A percentile compares a stretch with the other conserved stretches of the same genome.
These are phyloP conservation scores for Zygogramma bicolorata DNA, from an alignment of 2,888 invertebrate species.

Conservation along the genomic window DNA sequence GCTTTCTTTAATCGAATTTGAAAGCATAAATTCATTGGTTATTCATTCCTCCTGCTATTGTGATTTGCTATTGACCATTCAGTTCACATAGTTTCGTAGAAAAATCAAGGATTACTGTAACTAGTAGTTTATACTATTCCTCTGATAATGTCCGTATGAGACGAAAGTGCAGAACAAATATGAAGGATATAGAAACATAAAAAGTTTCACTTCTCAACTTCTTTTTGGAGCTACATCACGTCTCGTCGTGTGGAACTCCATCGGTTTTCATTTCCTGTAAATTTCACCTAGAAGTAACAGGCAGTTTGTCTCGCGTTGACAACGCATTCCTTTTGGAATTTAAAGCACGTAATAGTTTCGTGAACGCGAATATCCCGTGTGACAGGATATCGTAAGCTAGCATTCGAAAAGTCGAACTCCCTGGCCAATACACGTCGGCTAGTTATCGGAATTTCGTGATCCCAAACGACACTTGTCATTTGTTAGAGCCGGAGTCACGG, in stretches of 20 bases:
- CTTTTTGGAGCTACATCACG: too few relatives aligned
- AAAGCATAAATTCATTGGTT: too few relatives aligned
- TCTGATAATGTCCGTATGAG: too few relatives aligned
- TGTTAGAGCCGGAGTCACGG: slow-evolving; percentile 9
- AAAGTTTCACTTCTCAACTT: too few relatives aligned
- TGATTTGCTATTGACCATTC: too few relatives aligned
- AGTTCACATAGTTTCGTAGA: too few relatives aligned
- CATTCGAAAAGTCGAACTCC: background rate
- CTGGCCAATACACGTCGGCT: slow-evolving; percentile 9
- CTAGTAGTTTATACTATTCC: too few relatives aligned
- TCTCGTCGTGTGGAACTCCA: background rate
- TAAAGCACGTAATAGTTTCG: slow-evolving; percentile 24
- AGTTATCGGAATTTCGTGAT: slow-evolving; percentile 26
- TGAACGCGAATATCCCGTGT: slow-evolving; percentile 23
- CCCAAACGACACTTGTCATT: slow-evolving; percentile 29
- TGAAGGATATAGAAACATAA: too few relatives aligned
- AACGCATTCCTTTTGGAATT: slow-evolving; percentile 14
- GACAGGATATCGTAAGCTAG: slow-evolving; percentile 24
- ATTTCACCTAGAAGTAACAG: background rate
- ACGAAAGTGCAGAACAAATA: too few relatives aligned
- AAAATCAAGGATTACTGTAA: too few relatives aligned
- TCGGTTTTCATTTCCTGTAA: background rate
- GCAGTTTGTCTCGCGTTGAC: background rate
- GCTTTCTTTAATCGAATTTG: too few relatives aligned
- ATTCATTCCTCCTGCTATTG: too few relatives aligned